These are phyloP conservation scores for Podiceps cristatus DNA, from an alignment of 2,113 vertebrate species.

Conservation along the genomic window DNA sequence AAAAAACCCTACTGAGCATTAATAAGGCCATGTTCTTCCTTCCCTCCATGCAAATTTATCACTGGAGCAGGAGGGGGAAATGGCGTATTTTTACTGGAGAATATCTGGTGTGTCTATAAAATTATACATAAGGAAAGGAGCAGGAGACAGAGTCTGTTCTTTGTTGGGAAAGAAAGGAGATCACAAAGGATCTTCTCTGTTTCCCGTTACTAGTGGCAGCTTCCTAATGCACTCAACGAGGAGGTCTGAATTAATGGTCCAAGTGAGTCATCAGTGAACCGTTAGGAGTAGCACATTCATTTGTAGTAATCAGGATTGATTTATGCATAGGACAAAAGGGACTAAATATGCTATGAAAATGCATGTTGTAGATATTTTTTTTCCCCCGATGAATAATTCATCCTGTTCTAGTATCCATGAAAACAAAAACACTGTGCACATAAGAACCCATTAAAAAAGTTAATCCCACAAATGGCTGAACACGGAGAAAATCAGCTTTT, in stretches of 20 bases:
- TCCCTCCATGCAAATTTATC: neutral
- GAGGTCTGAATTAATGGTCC: constrained; percentile 10
- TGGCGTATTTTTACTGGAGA: neutral
- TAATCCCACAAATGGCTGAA: constrained; percentile 71
- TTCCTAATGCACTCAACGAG: neutral
- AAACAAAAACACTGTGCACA: constrained; percentile 53
- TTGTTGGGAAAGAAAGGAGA: neutral
- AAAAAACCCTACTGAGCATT: neutral
- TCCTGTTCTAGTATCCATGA: constrained; percentile 16
- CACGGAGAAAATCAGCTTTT: constrained; percentile 46
- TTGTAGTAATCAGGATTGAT: constrained; percentile 32
- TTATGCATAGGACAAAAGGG: constrained; percentile 42
- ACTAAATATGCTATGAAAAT: constrained; percentile 53
- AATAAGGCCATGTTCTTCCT: neutral
- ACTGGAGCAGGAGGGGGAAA: neutral
- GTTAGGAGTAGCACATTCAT: neutral
- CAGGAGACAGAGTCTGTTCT: neutral
- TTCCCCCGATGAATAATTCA: constrained; percentile 55
- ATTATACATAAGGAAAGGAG: neutral
- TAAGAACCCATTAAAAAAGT: constrained; percentile 67
- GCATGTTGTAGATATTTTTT: neutral
- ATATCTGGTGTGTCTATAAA: neutral
- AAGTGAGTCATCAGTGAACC: neutral
- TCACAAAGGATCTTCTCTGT: neutral
- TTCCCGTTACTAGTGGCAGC: neutral